phyloP scores from a whole-genome alignment of 2,888 invertebrate genomes.

The Holacanthella duospinosa region DNA sequence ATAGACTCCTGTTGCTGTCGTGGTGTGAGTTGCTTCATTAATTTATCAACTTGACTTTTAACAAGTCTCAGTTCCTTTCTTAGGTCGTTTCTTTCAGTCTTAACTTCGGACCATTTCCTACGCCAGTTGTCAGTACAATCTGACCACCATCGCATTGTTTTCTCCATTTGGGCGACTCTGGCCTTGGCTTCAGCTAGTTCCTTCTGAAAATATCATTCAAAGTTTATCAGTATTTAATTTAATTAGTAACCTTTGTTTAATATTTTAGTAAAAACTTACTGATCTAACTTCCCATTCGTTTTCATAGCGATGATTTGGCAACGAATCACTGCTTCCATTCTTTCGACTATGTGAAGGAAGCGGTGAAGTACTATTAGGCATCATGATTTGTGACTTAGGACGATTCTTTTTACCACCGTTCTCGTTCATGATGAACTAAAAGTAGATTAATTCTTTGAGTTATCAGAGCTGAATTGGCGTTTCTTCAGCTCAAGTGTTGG shows the following conservation, averaged over 20 bases:
- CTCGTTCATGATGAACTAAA: not conserved
- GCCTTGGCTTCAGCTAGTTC: constrained; percentile 91
- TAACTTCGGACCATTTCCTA: constrained; percentile 85
- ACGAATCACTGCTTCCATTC: constrained; percentile 16
- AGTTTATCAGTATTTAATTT: not conserved
- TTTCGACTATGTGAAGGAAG: not conserved
- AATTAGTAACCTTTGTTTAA: not conserved
- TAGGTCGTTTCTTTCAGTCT: constrained; percentile 27
- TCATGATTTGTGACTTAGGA: constrained; percentile 7
- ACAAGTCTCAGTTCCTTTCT: constrained; percentile 28
- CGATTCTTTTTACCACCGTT: not conserved
- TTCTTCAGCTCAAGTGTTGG: too few species aligned
- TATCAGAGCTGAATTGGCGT: too few species aligned
- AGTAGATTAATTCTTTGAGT: too few species aligned
- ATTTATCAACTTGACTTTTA: constrained; percentile 17
- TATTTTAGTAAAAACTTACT: constrained; percentile 7
- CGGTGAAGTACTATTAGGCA: constrained; percentile 5
- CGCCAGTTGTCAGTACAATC: constrained; percentile 95
- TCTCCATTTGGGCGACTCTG: constrained; percentile 95
- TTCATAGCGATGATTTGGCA: constrained; percentile 25
- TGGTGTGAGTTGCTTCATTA: not conserved
- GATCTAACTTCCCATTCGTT: constrained; percentile 28
- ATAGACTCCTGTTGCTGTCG: not conserved
- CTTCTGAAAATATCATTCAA: constrained; percentile 8
- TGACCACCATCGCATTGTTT: constrained; percentile 97